Percentiles rank a stretch among this genome's conserved stretches.
These are phyloP conservation scores for Apostichopus leukothele DNA, from an alignment of 53 echinoderm and acorn worm species.

Conservation along the genomic window DNA sequence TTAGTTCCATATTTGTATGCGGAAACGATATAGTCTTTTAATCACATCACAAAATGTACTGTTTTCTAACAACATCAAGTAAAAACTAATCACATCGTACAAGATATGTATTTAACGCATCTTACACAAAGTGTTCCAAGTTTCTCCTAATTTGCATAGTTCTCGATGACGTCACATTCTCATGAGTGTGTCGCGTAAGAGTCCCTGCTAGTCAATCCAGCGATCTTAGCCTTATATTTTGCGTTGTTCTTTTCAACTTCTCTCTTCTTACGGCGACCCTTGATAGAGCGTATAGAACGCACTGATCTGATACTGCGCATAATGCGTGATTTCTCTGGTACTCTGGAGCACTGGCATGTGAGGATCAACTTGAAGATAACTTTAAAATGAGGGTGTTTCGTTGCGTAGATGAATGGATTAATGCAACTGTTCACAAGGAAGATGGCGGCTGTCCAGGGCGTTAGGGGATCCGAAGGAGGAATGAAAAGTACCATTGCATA, in stretches of 20 bases:
- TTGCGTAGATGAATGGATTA: constrained; percentile 90
- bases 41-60: too few relatives aligned
- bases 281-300: constrained; percentile 50
- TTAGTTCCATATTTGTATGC: too few relatives aligned
- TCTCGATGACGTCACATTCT: too few relatives aligned
- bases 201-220: constrained; percentile 14
- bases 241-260: constrained; percentile 1
- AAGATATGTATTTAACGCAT: too few relatives aligned
- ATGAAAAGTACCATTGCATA: constrained; percentile 76
- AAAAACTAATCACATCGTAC: too few relatives aligned
- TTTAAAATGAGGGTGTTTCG: constrained; percentile 92
- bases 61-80: too few relatives aligned
- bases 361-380: constrained; percentile 73
- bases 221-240: not conserved
- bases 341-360: constrained; percentile 58
- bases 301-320: constrained; percentile 71
- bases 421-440: constrained; percentile 80
- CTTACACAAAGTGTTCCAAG: too few relatives aligned
- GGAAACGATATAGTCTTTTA: too few relatives aligned
- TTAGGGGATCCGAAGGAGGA: constrained; percentile 79
- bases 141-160: too few relatives aligned
- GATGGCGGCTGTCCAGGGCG: constrained; percentile 80
- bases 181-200: constrained; percentile 1
- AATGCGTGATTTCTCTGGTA: constrained; percentile 76
- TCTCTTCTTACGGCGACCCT: constrained; percentile 8